These are phyloP conservation scores for Micrasema longulum DNA, from an alignment of 1,140 invertebrate species.

Conservation along the genomic window DNA sequence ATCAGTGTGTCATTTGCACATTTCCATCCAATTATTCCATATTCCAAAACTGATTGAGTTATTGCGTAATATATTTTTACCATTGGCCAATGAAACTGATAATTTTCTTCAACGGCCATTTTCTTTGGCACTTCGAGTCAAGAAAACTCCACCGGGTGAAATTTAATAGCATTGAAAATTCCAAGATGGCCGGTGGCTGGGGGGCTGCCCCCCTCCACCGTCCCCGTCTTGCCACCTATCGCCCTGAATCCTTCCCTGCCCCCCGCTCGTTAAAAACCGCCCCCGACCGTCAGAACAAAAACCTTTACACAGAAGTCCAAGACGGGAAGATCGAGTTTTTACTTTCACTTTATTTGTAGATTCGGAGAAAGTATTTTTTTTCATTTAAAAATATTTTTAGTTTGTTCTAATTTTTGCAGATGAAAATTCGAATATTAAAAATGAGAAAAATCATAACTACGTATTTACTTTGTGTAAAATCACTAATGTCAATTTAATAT, in stretches of 20 bases:
- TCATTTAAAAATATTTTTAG: too few species aligned
- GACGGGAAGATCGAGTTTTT: conserved; percentile 38
- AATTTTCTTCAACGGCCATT: neutral
- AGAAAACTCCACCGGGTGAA: conserved; percentile 46
- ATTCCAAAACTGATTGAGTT: too few species aligned
- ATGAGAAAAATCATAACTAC: too few species aligned
- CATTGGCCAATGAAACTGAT: too few species aligned
- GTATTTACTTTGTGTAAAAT: too few species aligned
- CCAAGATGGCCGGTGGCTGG: conserved; percentile 2
- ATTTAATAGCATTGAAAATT: conserved; percentile 56
- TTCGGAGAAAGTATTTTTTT: conserved; percentile 8
- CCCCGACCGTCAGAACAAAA: conserved; percentile 35
- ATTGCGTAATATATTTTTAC: too few species aligned
- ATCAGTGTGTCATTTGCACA: too few species aligned
- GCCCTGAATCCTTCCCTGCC: neutral
- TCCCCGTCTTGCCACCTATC: neutral
- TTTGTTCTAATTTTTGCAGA: too few species aligned
- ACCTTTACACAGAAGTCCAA: conserved; percentile 38
- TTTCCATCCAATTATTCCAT: too few species aligned
- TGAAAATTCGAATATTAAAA: too few species aligned
- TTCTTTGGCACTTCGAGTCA: conserved; percentile 13
- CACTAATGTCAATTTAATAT: too few species aligned
- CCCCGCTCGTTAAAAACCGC: conserved; percentile 38
- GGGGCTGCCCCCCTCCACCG: conserved; percentile 13
- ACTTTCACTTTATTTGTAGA: conserved; percentile 8